Base-by-base conservation (phyloP, 2,113 vertebrate species). In the Gavia stellata region DNA sequence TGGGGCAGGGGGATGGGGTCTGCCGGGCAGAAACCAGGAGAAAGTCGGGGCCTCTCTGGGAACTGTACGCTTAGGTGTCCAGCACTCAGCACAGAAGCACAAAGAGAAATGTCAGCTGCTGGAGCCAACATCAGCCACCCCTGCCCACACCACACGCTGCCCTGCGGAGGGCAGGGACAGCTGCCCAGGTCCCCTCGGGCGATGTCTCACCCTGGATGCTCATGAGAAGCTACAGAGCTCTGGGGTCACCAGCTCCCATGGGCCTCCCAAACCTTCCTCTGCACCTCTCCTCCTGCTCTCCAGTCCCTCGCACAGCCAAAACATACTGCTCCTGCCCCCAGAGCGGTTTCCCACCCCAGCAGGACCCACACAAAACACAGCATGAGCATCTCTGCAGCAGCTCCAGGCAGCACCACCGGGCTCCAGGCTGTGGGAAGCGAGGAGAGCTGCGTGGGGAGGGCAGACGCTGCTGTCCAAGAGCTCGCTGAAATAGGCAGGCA, bases 21-120 rank as follows among this genome's bases (percentile, higher is more conserved):
- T 53, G 50, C 17, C 10, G 36, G 53, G 40, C 38, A 90, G 38
- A 24, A 55, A 26, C 18, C 0, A 1, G 31, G 47, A 50, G 21
- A 31, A 44, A 44, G 63, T 10, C 0, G 1, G 38, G 31, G 3
- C 15, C 31, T n/a, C 1, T 4, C 24, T 18, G 53, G 40, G n/a
- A 58, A 0, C 9, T 4, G 40, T 49, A 5, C 0, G 0, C 7
- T 47, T 55, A 17, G 1, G 33, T 2, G 3, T 18, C 56, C 5
- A 23, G 25, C 14, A 15, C 9, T 20, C 42, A 42, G 61, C 13
- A 2, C 1, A 1, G 47, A 15, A 12, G 33, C 47, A 55, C 45
- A 21, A n/a, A 36, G 12, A 36, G 52, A 8, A 33, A 17, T 2
- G 5, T 20, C 16, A 20, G 53, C 45, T 73, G 38, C 47, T 53